phyloP scores from a whole-genome alignment of 2,797 vertebrate species.

The Danio albolineatus region DNA sequence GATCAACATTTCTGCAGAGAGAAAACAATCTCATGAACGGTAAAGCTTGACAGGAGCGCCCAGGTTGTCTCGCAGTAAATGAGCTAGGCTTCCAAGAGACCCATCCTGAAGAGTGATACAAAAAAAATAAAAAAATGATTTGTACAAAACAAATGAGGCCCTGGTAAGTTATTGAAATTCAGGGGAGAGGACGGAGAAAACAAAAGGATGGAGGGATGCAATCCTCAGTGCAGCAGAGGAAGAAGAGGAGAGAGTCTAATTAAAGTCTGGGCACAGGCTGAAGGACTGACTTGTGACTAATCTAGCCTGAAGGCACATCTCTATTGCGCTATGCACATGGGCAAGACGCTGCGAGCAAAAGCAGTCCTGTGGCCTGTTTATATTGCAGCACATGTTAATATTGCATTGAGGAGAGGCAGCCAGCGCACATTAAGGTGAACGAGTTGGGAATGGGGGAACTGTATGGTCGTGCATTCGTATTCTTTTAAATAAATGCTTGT shows the following conservation, averaged over 20 bases:
- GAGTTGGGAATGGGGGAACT: neutral
- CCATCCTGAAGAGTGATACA: constrained; percentile 5
- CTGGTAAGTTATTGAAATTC: constrained; percentile 34
- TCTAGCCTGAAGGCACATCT: constrained; percentile 57
- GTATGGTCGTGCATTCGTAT: neutral
- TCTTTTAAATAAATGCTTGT: neutral
- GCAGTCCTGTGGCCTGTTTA: constrained; percentile 34
- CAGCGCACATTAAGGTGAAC: constrained; percentile 23
- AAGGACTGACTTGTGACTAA: constrained; percentile 53
- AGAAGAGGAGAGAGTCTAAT: constrained; percentile 43
- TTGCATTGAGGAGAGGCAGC: constrained; percentile 46
- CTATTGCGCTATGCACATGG: constrained; percentile 44
- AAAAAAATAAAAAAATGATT: constrained; percentile 24
- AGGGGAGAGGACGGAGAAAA: constrained; percentile 39
- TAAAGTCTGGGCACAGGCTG: constrained; percentile 52
- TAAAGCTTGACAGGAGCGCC: constrained; percentile 25
- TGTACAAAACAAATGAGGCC: constrained; percentile 44
- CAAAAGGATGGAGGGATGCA: constrained; percentile 45
- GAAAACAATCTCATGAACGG: constrained; percentile 33
- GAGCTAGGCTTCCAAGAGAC: constrained; percentile 39
- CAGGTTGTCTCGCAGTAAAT: constrained; percentile 32
- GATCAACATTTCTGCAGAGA: constrained; percentile 27
- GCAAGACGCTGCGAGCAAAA: constrained; percentile 41
- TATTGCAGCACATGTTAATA: constrained; percentile 50
- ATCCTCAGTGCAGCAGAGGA: constrained; percentile 49